phyloP scores from a whole-genome alignment of 2,888 invertebrate genomes.

The Oscheius myriophilus region DNA sequence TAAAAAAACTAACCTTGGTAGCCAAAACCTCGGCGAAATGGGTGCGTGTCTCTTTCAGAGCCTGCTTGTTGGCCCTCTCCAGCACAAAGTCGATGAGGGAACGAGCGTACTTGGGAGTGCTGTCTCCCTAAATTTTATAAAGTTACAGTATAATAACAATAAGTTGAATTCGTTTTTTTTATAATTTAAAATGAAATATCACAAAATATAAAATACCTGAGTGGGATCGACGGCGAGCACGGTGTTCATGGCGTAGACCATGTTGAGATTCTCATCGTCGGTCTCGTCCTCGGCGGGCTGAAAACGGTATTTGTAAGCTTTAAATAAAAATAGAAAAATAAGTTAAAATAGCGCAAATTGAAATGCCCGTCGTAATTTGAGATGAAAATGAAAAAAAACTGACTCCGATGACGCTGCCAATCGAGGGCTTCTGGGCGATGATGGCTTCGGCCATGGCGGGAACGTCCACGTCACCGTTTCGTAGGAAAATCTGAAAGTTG shows the following conservation, averaged over 20 bases:
- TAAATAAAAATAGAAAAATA: neutral
- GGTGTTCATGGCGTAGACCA: conserved; percentile 35
- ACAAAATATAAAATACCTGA: conserved; percentile 14
- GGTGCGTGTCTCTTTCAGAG: conserved; percentile 36
- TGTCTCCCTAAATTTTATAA: conserved; percentile 1
- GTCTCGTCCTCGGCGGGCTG: conserved; percentile 55
- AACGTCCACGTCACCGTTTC: conserved; percentile 56
- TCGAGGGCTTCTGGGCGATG: conserved; percentile 49
- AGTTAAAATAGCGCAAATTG: neutral
- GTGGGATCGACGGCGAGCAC: conserved; percentile 12
- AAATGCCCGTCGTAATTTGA: neutral
- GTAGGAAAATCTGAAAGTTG: conserved; percentile 57
- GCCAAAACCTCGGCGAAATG: conserved; percentile 4
- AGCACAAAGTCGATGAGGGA: conserved; percentile 47
- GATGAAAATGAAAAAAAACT: conserved; percentile 4
- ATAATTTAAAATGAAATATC: too few species aligned
- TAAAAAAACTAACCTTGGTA: neutral
- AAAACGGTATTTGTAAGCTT: conserved; percentile 1
- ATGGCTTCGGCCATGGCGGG: conserved; percentile 54
- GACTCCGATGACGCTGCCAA: conserved; percentile 46
- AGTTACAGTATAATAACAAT: too few species aligned
- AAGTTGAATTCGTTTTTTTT: too few species aligned
- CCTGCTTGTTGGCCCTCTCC: conserved; percentile 54
- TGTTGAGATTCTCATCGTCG: conserved; percentile 45
- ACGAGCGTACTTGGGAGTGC: conserved; percentile 10